phyloP scores from a whole-genome alignment of 2,888 invertebrate species.

The Caenorhabditis plicata region DNA sequence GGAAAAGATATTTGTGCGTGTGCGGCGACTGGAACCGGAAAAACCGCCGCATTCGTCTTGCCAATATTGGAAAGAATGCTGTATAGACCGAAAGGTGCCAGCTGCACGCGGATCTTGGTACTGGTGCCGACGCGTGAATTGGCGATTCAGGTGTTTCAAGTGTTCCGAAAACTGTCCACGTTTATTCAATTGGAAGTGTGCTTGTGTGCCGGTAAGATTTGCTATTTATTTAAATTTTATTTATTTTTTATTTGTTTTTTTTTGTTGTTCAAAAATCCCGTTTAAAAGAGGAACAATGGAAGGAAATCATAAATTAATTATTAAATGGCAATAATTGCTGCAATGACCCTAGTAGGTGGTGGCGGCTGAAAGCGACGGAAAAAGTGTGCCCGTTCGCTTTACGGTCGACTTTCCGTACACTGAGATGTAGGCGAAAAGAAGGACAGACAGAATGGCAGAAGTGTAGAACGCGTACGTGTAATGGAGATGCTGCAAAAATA shows the following conservation, averaged over 20 bases:
- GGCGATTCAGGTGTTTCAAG: slow-evolving; percentile 95
- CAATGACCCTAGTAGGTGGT: slow-evolving; percentile 20
- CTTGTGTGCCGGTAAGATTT: slow-evolving; percentile 60
- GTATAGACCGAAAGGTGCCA: slow-evolving; percentile 75
- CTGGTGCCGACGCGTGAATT: slow-evolving; percentile 94
- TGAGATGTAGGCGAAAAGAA: slow-evolving; percentile 57
- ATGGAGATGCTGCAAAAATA: slow-evolving; percentile 51
- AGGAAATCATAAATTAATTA: slow-evolving; percentile 1
- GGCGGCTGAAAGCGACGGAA: slow-evolving; percentile 54
- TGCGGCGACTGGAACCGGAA: slow-evolving; percentile 90
- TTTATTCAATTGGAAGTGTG: slow-evolving; percentile 73
- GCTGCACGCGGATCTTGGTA: slow-evolving; percentile 79
- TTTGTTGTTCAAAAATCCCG: no score
- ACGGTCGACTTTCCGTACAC: slow-evolving; percentile 58
- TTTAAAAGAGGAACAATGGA: background rate
- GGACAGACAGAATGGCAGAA: slow-evolving; percentile 47
- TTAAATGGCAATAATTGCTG: background rate
- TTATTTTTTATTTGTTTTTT: background rate
- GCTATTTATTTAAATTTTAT: no score
- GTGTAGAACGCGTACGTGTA: slow-evolving; percentile 66
- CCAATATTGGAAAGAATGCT: slow-evolving; percentile 90
- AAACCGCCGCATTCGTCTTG: slow-evolving; percentile 97
- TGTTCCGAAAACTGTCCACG: slow-evolving; percentile 85
- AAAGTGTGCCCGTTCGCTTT: slow-evolving; percentile 53
- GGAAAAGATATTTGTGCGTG: slow-evolving; percentile 96